These are phyloP conservation scores for Hyalella azteca DNA, from an alignment of 2,888 invertebrate genomes.

Conservation along the genomic window DNA sequence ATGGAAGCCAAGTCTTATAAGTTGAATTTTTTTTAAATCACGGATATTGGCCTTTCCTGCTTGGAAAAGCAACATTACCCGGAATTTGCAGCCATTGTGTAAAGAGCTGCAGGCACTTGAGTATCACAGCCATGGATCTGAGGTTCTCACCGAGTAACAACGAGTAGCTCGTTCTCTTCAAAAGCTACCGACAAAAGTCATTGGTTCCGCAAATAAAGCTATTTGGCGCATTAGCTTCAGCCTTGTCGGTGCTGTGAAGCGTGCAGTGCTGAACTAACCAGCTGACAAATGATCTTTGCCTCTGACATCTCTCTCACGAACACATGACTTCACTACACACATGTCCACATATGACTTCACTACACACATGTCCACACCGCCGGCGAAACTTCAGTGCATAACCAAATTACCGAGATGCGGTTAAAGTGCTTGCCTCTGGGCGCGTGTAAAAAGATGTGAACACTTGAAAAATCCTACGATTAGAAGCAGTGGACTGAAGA, in stretches of 20 bases:
- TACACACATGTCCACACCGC: background rate
- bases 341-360: background rate
- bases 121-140: background rate
- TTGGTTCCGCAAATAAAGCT: conserved; percentile 31
- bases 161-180: conserved; percentile 11
- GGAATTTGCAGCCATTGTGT: conserved; percentile 18
- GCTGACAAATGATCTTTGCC: conserved; percentile 7
- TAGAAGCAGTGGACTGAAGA: background rate
- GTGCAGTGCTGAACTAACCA: conserved; percentile 5
- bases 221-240: conserved; percentile 21
- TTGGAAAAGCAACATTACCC: background rate
- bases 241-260: background rate
- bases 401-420: background rate
- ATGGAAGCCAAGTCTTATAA: no score
- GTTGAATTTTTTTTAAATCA: no score
- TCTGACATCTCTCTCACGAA: background rate
- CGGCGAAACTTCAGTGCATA: background rate
- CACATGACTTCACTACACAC: background rate
- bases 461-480: background rate
- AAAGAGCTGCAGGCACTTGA: background rate
- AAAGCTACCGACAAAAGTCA: conserved; percentile 29
- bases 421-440: background rate
- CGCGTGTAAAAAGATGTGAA: background rate
- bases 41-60: no score
- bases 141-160: background rate